Conservation (phyloP, 2,797 vertebrate genomes). For the Pseudochaenichthys georgianus region DNA sequence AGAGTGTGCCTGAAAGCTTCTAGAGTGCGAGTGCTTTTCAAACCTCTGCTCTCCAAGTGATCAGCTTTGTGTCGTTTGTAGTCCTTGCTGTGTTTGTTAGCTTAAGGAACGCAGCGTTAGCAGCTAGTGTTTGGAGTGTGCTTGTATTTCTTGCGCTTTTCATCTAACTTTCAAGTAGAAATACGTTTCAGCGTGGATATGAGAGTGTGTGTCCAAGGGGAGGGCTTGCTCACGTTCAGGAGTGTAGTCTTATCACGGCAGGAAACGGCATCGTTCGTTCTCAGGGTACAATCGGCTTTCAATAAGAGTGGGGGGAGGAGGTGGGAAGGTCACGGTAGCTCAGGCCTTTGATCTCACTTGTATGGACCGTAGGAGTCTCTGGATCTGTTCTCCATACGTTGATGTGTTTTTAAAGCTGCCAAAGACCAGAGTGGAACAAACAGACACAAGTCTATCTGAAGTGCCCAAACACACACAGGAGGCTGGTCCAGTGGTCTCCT, state of each 20-base stretch:
- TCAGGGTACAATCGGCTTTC: slow-evolving; percentile 82
- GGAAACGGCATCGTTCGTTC: slow-evolving; percentile 76
- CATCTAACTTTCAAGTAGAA: slow-evolving; percentile 42
- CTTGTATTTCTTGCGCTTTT: slow-evolving; percentile 54
- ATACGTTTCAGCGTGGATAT: slow-evolving; percentile 7
- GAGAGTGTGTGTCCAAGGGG: slow-evolving; percentile 30
- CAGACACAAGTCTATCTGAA: slow-evolving; percentile 84
- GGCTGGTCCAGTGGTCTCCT: slow-evolving; percentile 78
- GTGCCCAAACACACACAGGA: slow-evolving; percentile 86
- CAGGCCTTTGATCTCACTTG: slow-evolving; percentile 73
- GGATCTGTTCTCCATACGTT: slow-evolving; percentile 91
- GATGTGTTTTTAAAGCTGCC: slow-evolving; percentile 90
- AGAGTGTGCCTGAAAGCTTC: slow-evolving; percentile 63
- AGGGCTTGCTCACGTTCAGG: slow-evolving; percentile 28
- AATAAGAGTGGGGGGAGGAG: slow-evolving; percentile 28
- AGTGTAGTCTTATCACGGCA: slow-evolving; percentile 70
- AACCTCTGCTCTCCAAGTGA: slow-evolving; percentile 37
- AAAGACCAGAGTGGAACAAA: slow-evolving; percentile 88
- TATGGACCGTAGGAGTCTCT: slow-evolving; percentile 83
- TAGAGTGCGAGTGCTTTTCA: slow-evolving; percentile 39
- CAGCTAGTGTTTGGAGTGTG: slow-evolving; percentile 41
- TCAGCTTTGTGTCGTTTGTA: slow-evolving; percentile 31
- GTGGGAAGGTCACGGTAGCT: slow-evolving; percentile 71
- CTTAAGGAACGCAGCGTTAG: slow-evolving; percentile 47
- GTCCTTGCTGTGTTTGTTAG: slow-evolving; percentile 36